Percentiles rank a stretch among this genome's conserved stretches.
Evolutionary conservation across 2,888 invertebrate species (phyloP).

Genomic region (Synergus umbraculus): DNA sequence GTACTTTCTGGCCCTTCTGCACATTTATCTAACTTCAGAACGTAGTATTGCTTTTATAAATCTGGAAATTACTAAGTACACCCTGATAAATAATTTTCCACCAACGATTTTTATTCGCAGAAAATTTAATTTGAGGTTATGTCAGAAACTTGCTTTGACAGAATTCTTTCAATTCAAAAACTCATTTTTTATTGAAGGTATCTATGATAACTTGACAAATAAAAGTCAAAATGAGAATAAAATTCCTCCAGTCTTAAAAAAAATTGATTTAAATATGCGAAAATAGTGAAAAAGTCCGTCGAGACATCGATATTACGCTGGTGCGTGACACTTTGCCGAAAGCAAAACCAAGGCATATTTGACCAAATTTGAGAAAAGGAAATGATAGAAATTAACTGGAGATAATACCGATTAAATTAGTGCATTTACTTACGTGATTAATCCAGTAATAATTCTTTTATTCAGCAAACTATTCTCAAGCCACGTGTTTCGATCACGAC

Average conservation of each 20-base stretch:
- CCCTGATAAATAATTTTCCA: not conserved
- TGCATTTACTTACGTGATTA: constrained; percentile 50
- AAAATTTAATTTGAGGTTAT: constrained; percentile 15
- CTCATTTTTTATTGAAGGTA: not conserved
- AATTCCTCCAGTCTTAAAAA: not conserved
- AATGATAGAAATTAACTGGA: not conserved
- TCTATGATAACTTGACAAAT: not conserved
- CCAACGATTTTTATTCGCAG: not conserved
- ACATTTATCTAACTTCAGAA: not conserved
- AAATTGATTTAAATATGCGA: not conserved
- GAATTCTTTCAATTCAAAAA: not conserved
- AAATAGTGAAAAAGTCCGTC: constrained; percentile 1
- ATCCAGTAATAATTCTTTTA: constrained; percentile 65
- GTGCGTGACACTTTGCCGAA: constrained; percentile 6
- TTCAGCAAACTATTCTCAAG: constrained; percentile 65
- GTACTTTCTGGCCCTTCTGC: not conserved
- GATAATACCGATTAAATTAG: not conserved
- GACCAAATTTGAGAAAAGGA: not conserved
- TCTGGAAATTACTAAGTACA: not conserved
- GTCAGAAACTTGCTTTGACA: constrained; percentile 19
- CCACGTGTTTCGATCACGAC: constrained; percentile 68
- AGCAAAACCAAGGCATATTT: not conserved
- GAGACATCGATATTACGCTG: not conserved
- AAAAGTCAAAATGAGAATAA: not conserved
- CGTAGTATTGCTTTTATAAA: not conserved